Evolutionary conservation across 2,113 vertebrate genomes (phyloP).

Genomic region (Emydura subglobosa): DNA sequence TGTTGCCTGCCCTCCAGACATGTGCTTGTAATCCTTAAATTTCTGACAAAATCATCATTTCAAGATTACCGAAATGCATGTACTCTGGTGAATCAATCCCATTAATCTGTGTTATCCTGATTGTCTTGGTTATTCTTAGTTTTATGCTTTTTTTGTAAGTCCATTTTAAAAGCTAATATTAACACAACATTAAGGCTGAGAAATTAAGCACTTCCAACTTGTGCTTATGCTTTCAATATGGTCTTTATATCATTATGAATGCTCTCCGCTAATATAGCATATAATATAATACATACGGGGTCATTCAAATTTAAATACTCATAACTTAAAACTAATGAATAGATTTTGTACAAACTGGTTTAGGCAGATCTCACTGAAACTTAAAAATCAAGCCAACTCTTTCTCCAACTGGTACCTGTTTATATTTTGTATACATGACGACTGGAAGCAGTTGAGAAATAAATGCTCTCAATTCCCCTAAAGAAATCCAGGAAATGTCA

Average conservation of each 20-base stretch:
- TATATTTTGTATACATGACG: neutral
- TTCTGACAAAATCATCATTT: constrained; percentile 17
- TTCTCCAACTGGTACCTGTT: neutral
- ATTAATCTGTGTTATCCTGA: constrained; percentile 36
- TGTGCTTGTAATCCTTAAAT: constrained; percentile 21
- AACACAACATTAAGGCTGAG: constrained; percentile 15
- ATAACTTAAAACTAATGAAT: neutral
- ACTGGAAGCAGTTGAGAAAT: neutral
- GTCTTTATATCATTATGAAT: neutral
- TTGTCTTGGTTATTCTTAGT: neutral
- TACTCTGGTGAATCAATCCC: constrained; percentile 17
- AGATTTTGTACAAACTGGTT: neutral
- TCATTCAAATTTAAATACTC: neutral
- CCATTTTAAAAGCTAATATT: neutral
- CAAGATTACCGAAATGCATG: neutral
- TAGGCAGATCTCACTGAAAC: neutral
- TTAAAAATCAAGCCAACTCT: accelerated
- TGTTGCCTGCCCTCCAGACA: neutral
- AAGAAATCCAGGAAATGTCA: neutral
- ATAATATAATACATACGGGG: neutral
- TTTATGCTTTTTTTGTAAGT: neutral
- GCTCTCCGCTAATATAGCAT: neutral
- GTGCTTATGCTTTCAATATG: neutral
- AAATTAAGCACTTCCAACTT: neutral
- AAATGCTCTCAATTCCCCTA: neutral